Evolutionary conservation across 2,113 vertebrate species (phyloP), one percentile per base, ranked within the genome.

Genomic region (Oceanodroma tethys): DNA sequence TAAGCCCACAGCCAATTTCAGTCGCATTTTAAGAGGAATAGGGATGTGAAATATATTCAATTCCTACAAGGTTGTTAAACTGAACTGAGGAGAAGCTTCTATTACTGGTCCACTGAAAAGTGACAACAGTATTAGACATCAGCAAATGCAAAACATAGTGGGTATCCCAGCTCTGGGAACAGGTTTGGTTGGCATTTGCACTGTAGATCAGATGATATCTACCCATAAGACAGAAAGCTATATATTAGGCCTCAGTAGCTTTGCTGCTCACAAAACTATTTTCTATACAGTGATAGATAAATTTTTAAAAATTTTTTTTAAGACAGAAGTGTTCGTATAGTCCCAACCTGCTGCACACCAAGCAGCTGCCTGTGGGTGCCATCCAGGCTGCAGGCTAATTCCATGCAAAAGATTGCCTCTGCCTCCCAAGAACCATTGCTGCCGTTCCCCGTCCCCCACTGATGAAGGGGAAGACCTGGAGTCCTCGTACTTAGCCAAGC

Each of bases 401-500:
- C 32, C 73, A 75, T 0, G 2, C 12, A 34, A 53, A 66, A 80
- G 68, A 30, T 10, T 63, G 62, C 47, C 15, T 79, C 78, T 85
- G 43, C 42, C 19, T 81, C 62, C 58, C 75, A 50, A 50, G 42
- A 83, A 32, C 6, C 3, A 32, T 58, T 76, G 36, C 59, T 81
- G 76, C 43, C 5, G 2, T 48, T 88, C 19, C 30, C 10, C 3
- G 1, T 29, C 19, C 15, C 4, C 3, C 16, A 6, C 7, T 34
- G 29, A 75, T 4, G 7, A 55, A 68, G 32, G 10, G 75, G 23
- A 52, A 58, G 40, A 79, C 14, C 10, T 6, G 32, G 20, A 80
- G 53, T 15, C 55, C 27, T 76, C 6, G 34, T 65, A 2, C n/a
- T 25, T 29, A 16, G 27, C 32, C 45, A 73, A 40, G 25, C n/a